Evolutionary conservation across 2,888 invertebrate genomes (phyloP).

Genomic region (Drosophila anceps): DNA sequence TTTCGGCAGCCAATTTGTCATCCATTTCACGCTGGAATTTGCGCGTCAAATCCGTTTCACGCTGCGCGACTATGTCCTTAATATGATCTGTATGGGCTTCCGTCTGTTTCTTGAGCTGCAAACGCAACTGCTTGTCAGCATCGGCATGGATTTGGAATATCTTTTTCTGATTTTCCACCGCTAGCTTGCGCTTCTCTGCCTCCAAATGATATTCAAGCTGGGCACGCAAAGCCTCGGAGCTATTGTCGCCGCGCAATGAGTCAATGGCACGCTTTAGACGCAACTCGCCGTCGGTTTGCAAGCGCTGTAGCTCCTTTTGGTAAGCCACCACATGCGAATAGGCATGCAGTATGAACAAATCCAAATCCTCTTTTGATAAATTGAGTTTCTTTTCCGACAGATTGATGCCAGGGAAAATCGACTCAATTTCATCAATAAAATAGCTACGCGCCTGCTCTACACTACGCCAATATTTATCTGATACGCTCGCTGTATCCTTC

Average conservation of each 20-base stretch:
- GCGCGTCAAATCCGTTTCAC: slow-evolving; percentile 86
- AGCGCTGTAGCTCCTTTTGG: slow-evolving; percentile 91
- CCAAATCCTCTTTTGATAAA: slow-evolving; percentile 88
- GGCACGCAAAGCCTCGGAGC: slow-evolving; percentile 85
- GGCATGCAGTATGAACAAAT: slow-evolving; percentile 92
- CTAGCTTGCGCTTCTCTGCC: slow-evolving; percentile 88
- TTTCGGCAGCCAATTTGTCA: slow-evolving; percentile 89
- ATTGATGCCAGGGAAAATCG: slow-evolving; percentile 90
- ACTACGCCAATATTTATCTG: slow-evolving; percentile 93
- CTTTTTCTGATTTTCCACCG: slow-evolving; percentile 90
- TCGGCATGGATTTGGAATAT: slow-evolving; percentile 88
- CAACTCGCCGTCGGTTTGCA: slow-evolving; percentile 88
- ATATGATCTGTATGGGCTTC: slow-evolving; percentile 94
- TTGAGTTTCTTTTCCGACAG: slow-evolving; percentile 88
- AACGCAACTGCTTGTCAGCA: slow-evolving; percentile 90
- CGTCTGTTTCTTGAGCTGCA: slow-evolving; percentile 93
- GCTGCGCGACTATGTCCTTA: slow-evolving; percentile 88
- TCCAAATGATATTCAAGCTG: slow-evolving; percentile 90
- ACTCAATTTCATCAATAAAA: slow-evolving; percentile 89
- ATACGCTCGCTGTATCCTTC: slow-evolving; percentile 87
- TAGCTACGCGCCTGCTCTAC: slow-evolving; percentile 88
- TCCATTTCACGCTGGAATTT: slow-evolving; percentile 87
- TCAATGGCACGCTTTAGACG: slow-evolving; percentile 89
- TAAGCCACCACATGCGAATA: slow-evolving; percentile 91
- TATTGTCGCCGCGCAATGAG: slow-evolving; percentile 87